phyloP scores from a whole-genome alignment of 2,113 vertebrate species.

The Leptodactylus fuscus region DNA sequence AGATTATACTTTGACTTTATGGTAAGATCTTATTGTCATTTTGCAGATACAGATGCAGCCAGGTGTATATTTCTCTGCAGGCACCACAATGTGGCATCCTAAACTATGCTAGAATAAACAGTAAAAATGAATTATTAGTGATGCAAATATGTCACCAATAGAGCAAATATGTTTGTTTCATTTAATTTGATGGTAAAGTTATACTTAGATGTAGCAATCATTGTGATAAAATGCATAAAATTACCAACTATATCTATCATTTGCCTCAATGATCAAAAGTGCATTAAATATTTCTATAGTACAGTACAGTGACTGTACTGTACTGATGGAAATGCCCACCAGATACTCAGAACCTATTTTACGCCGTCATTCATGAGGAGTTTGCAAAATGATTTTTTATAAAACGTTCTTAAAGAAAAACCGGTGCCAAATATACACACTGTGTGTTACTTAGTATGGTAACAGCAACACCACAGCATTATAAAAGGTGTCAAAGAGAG shows the following conservation, averaged over 20 bases:
- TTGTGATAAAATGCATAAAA: background rate
- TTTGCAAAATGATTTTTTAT: no score
- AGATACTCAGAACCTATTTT: background rate
- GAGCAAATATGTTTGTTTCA: background rate
- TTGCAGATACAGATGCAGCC: background rate
- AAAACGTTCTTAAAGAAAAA: no score
- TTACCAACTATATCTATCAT: background rate
- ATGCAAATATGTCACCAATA: background rate
- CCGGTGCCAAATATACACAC: no score
- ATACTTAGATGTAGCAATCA: background rate
- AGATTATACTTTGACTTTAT: constrained; percentile 19
- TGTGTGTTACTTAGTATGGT: no score
- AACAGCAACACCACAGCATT: no score
- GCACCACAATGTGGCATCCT: background rate
- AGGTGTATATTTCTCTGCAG: constrained; percentile 1
- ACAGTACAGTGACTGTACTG: background rate
- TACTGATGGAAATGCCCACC: background rate
- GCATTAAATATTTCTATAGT: background rate
- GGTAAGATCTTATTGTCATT: constrained; percentile 4
- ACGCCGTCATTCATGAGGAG: no score
- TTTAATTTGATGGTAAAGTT: background rate
- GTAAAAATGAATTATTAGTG: background rate
- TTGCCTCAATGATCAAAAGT: background rate
- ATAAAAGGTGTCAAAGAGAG: no score
- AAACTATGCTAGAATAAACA: background rate